Evolutionary conservation across 2,797 vertebrate genomes (phyloP), one percentile per base, ranked within the genome.

Genomic region (Odontamblyopus rebecca): DNA sequence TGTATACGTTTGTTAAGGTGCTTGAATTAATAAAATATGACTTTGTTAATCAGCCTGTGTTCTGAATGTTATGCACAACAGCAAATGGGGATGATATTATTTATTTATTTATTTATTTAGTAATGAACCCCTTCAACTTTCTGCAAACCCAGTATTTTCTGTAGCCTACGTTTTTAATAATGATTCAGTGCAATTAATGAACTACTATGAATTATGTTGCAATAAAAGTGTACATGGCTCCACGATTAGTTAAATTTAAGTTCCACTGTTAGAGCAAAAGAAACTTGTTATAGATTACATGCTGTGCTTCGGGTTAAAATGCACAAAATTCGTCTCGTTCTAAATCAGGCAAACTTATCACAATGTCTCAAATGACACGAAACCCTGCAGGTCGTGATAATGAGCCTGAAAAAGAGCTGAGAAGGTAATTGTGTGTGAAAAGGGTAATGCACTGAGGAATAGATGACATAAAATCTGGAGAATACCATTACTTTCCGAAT

Each of bases 391-490:
- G 85, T 81, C 82, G 38, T 77, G 64, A 81, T 90, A 92, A 93
- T 91, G 91, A 89, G 82, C 80, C 84, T 83, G 85, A 90, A 92
- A 93, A 84, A 73, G 88, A 90, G 84, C 85, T 76, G 88, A 88
- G 84, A 81, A 87, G 85, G 85, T 91, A 93, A 92, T 92, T 87
- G 82, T 4, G 84, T 90, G 90, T 91, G 89, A 89, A 88, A 89
- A 88, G 83, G 78, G 79, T 81, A 87, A 88, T 73, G 85, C 77
- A 74, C 83, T 84, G 82, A 72, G 74, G 73, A 89, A 88, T 86
- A 86, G 86, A 89, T 79, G 85, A 77, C 82, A 81, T 85, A 86
- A 90, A 92, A 91, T 75, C 71, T 86, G 77, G 89, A 89, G 83
- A 88, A 89, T 82, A 79, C 88, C 85, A 89, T 92, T 90, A 90